These are phyloP conservation scores for Sebastes matsubarae DNA, from an alignment of 2,797 vertebrate species.

Conservation along the genomic window DNA sequence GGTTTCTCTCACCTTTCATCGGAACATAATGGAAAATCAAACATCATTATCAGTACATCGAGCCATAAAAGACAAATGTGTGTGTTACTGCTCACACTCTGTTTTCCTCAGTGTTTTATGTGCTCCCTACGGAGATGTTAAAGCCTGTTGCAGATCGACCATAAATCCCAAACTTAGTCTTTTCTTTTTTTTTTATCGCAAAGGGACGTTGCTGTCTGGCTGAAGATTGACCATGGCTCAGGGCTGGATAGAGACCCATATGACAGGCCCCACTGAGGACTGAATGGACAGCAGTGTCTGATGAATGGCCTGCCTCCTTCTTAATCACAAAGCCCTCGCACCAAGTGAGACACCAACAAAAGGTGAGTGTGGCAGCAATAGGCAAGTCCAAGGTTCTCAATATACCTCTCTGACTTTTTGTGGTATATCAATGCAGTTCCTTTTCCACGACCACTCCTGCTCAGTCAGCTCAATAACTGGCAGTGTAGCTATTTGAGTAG, in stretches of 20 bases:
- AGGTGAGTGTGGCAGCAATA: constrained; percentile 1
- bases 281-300: constrained; percentile 71
- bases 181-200: constrained; percentile 52
- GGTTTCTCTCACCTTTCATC: constrained; percentile 69
- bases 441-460: background rate
- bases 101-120: constrained; percentile 74
- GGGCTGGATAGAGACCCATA: constrained; percentile 70
- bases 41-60: constrained; percentile 81
- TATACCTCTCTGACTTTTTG: constrained; percentile 25
- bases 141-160: constrained; percentile 68
- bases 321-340: constrained; percentile 69
- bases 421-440: constrained; percentile 5
- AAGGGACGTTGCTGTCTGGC: constrained; percentile 72
- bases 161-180: constrained; percentile 71
- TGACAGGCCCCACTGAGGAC: constrained; percentile 69
- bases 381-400: constrained; percentile 35
- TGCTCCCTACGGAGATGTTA: constrained; percentile 69
- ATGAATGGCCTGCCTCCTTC: constrained; percentile 63
- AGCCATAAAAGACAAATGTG: constrained; percentile 77
- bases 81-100: constrained; percentile 74
- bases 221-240: constrained; percentile 80
- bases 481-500: background rate
- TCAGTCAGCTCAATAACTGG: background rate
- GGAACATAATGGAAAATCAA: constrained; percentile 81
- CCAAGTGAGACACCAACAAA: constrained; percentile 55